Conservation (phyloP, 2,113 vertebrate species). For the Neoarius graeffei region DNA sequence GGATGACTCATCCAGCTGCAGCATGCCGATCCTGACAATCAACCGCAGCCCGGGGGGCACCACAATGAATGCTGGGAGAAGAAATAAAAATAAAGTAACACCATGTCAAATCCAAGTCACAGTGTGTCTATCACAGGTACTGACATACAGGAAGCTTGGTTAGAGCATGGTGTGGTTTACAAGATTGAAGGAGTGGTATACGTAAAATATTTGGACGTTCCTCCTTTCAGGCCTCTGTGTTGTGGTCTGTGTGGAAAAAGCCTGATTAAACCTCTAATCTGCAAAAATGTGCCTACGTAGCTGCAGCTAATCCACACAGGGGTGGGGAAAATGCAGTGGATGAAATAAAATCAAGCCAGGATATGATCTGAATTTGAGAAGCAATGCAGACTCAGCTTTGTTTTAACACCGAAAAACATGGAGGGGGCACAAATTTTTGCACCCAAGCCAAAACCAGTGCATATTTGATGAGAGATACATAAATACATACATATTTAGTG, state of each 20-base stretch:
- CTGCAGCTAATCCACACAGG: conserved; percentile 8
- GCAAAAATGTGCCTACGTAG: not conserved
- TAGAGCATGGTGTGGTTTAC: not conserved
- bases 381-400: not conserved
- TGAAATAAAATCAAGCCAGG: not conserved
- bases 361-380: not conserved
- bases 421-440: not conserved
- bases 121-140: not conserved
- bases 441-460: not conserved
- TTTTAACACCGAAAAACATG: not conserved
- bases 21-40: not conserved
- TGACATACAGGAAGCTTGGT: not conserved
- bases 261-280: conserved; percentile 12
- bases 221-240: not conserved
- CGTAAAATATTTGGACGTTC: not conserved
- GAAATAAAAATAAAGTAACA: not conserved
- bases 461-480: not conserved
- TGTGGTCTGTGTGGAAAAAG: not conserved
- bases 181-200: not conserved
- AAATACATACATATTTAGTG: not conserved
- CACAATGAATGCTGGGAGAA: not conserved
- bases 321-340: not conserved
- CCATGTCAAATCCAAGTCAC: not conserved
- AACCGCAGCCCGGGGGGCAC: not conserved
- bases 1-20: conserved; percentile 43